These are phyloP conservation scores for Paramormyrops hopkinsi DNA, from an alignment of 2,797 vertebrate species.

Conservation along the genomic window DNA sequence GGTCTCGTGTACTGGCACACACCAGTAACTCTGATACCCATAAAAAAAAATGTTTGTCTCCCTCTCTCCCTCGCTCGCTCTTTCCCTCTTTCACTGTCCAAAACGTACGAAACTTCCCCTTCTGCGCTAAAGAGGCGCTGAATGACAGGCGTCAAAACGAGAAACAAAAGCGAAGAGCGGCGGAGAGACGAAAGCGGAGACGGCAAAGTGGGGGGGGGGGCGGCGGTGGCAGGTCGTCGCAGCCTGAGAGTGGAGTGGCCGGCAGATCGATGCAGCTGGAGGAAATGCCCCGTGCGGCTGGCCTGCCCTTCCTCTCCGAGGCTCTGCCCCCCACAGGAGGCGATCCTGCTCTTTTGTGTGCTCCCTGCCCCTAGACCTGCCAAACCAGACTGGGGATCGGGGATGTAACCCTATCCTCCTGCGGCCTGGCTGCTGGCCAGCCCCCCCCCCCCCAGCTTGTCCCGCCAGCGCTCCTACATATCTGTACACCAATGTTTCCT, in stretches of 20 bases:
- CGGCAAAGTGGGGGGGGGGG: neutral
- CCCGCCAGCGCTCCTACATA: conserved; percentile 28
- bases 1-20: conserved; percentile 27
- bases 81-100: neutral
- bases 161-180: neutral
- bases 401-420: conserved; percentile 31
- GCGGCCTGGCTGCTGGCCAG: conserved; percentile 38
- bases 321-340: neutral
- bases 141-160: neutral
- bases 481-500: neutral
- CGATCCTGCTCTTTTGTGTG: conserved; percentile 39
- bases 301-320: conserved; percentile 6
- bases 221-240: neutral
- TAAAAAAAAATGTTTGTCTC: conserved; percentile 19
- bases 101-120: neutral
- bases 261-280: neutral
- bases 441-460: conserved; percentile 37
- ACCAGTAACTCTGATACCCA: conserved; percentile 12
- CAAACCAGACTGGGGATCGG: conserved; percentile 92
- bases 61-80: neutral
- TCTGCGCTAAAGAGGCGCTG: neutral
- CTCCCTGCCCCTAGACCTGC: conserved; percentile 82
- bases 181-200: neutral
- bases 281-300: neutral
- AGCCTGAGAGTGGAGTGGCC: neutral